These are phyloP conservation scores for Gnatocerus cornutus DNA, from an alignment of 2,888 invertebrate genomes.

Conservation along the genomic window DNA sequence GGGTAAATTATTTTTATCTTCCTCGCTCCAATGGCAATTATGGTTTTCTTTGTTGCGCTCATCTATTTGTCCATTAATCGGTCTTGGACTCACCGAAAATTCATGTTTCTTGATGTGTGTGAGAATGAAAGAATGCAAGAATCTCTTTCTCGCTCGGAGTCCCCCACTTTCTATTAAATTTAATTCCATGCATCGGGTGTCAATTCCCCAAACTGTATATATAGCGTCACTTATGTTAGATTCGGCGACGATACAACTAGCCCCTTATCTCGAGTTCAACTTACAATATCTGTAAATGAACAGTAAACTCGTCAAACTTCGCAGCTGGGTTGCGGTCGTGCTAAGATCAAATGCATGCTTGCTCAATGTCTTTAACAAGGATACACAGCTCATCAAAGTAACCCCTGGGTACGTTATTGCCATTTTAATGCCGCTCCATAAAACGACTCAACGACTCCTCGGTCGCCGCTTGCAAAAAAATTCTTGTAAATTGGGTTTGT, in stretches of 20 bases:
- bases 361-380: slow-evolving; percentile 52
- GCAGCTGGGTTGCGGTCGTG: slow-evolving; percentile 55
- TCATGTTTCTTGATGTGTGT: too few relatives aligned
- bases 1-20: too few relatives aligned
- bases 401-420: slow-evolving; percentile 58
- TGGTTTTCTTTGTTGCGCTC: too few relatives aligned
- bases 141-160: too few relatives aligned
- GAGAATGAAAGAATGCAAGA: too few relatives aligned
- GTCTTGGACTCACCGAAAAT: too few relatives aligned
- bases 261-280: not conserved
- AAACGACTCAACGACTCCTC: slow-evolving; percentile 48
- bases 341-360: slow-evolving; percentile 56
- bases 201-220: too few relatives aligned
- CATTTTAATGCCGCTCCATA: slow-evolving; percentile 54
- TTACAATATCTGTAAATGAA: slow-evolving; percentile 50
- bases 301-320: slow-evolving; percentile 55
- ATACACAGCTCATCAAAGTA: slow-evolving; percentile 58
- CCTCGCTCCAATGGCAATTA: too few relatives aligned
- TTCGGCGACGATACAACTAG: slow-evolving; percentile 13
- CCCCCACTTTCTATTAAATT: too few relatives aligned
- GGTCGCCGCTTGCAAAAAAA: slow-evolving; percentile 52
- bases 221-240: slow-evolving; percentile 32
- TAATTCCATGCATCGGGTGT: too few relatives aligned
- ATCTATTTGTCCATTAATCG: too few relatives aligned
- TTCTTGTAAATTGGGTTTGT: slow-evolving; percentile 58